Percentiles rank a stretch among this genome's conserved stretches.
Evolutionary conservation across 1,140 invertebrate genomes (phyloP).

Genomic region (Euwallacea similis): DNA sequence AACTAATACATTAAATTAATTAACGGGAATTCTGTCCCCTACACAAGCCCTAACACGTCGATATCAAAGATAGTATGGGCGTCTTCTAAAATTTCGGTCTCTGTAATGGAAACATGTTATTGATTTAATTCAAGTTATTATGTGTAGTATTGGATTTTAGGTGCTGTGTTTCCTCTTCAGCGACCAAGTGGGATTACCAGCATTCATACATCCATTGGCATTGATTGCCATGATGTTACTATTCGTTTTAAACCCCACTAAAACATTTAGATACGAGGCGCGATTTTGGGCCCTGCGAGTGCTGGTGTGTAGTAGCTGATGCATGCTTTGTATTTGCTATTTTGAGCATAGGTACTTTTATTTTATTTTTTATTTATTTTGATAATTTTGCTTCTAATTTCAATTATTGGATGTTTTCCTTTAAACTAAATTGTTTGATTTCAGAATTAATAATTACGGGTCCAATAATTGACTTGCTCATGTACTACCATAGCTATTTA

Average conservation of each 20-base stretch:
- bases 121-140: no score
- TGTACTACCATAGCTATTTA: background rate
- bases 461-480: no score
- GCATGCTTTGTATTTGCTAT: slow-evolving; percentile 32
- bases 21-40: no score
- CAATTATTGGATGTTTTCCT: background rate
- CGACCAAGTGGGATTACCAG: slow-evolving; percentile 82
- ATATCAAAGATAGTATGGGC: no score
- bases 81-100: no score
- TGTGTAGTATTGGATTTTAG: slow-evolving; percentile 4
- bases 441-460: no score
- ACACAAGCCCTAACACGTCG: no score
- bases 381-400: background rate
- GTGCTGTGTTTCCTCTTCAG: slow-evolving; percentile 81
- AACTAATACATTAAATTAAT: no score
- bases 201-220: slow-evolving; percentile 86
- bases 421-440: no score
- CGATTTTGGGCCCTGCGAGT: slow-evolving; percentile 81
- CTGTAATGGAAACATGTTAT: no score
- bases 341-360: slow-evolving; percentile 27
- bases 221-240: slow-evolving; percentile 84
- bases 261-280: slow-evolving; percentile 90
- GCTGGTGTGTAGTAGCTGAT: slow-evolving; percentile 61
- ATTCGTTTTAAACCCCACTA: slow-evolving; percentile 91
- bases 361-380: slow-evolving; percentile 34